These are phyloP conservation scores for Polyodon spathula DNA, from an alignment of 2,113 vertebrate genomes.

Conservation along the genomic window DNA sequence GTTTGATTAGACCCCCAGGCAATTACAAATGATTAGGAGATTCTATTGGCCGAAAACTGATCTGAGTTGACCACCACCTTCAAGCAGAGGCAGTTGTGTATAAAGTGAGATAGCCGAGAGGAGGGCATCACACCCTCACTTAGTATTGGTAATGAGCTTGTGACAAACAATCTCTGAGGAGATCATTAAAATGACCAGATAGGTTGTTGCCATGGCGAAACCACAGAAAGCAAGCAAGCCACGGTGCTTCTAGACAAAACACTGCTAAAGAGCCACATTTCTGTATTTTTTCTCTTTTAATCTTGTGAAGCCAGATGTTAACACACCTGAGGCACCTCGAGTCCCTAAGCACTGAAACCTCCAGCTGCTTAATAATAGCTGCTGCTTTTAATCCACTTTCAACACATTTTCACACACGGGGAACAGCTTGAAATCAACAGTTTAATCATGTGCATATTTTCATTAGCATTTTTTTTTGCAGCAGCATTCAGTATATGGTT, in stretches of 20 bases:
- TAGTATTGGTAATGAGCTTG: conserved; percentile 35
- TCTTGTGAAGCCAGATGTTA: conserved; percentile 24
- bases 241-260: conserved; percentile 28
- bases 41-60: not conserved
- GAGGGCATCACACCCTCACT: conserved; percentile 24
- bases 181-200: conserved; percentile 43
- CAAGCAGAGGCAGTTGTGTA: conserved; percentile 13
- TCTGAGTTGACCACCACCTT: not conserved
- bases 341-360: not conserved
- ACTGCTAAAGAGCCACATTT: conserved; percentile 16
- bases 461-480: no score
- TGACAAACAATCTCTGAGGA: conserved; percentile 37
- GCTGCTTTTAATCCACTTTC: not conserved
- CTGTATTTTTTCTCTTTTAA: conserved; percentile 11
- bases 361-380: no score
- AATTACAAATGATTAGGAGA: no score
- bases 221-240: conserved; percentile 4
- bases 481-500: no score
- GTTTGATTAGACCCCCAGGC: no score
- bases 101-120: conserved; percentile 9
- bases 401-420: no score
- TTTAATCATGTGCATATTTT: no score
- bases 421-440: no score
- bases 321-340: not conserved
- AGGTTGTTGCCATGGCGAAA: conserved; percentile 25